phyloP scores from a whole-genome alignment of 1,140 invertebrate genomes.

The Microplitis demolitor region DNA sequence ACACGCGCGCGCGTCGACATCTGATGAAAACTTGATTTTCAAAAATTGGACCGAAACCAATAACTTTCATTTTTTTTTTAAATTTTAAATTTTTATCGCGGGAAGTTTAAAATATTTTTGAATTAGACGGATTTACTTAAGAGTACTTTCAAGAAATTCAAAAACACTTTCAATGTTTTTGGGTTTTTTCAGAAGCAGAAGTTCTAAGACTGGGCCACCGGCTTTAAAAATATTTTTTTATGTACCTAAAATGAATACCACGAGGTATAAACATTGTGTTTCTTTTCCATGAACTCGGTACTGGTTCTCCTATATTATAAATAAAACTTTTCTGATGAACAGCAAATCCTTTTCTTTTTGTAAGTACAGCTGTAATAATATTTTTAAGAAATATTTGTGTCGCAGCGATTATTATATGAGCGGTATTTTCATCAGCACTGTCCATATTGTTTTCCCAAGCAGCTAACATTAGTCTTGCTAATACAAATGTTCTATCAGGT shows the following conservation, averaged over 20 bases:
- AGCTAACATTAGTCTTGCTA: constrained; percentile 77
- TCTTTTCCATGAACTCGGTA: constrained; percentile 73
- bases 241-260: constrained; percentile 33
- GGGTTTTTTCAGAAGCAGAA: too few relatives aligned
- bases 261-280: constrained; percentile 63
- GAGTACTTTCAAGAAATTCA: too few relatives aligned
- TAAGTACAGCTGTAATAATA: constrained; percentile 74
- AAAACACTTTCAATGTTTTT: too few relatives aligned
- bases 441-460: constrained; percentile 83
- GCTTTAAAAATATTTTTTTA: neutral
- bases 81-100: too few relatives aligned
- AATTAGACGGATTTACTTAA: too few relatives aligned
- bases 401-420: constrained; percentile 75
- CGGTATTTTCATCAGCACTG: constrained; percentile 77
- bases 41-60: too few relatives aligned
- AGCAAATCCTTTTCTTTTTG: constrained; percentile 74
- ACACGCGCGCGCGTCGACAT: too few relatives aligned
- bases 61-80: too few relatives aligned
- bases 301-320: constrained; percentile 73
- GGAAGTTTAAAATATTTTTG: too few relatives aligned
- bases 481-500: constrained; percentile 77
- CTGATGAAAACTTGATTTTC: too few relatives aligned
- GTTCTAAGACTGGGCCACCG: too few relatives aligned
- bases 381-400: constrained; percentile 79
- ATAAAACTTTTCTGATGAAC: constrained; percentile 70